Evolutionary conservation across 1,140 invertebrate genomes (phyloP), one percentile per base, ranked within the genome.

Genomic region (Drosophila triauraria): DNA sequence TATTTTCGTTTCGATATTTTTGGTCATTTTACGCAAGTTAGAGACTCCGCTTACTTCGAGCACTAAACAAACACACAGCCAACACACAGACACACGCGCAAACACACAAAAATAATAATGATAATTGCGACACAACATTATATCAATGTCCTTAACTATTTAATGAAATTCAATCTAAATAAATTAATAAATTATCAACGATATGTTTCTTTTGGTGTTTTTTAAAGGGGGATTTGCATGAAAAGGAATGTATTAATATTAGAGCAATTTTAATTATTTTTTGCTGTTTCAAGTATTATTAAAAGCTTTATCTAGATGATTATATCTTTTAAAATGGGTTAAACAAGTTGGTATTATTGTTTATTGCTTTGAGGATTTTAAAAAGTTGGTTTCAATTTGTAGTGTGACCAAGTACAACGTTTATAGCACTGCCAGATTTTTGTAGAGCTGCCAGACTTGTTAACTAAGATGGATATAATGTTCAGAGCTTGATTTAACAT

Each of bases 141-240:
- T 88, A 88, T 88, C 84, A 90, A 88, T 88, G 85, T 90, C 84
- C 85, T 88, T 84, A 88, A 88, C 84, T 88, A 88, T 81, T 88
- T 88, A 90, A 87, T 87, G 72, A 87, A 87, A 87, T 83, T 80
- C 78, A 86, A 87, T 82, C 83, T 87, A 87, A 87, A 87, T 84
- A 84, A 88, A 88, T 81, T 80, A 88, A 88, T 87, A 87, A 82
- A 81, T 82, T 82, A 78, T 78, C 74, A 78, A 68, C 8, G 23
- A 59, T 13, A 56, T 23, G 10, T 13, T 42, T 48, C 42, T 3
- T 13, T 17, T 30, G 7, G 12, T 42, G 13, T 17, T 30, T n/a
- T 25, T 17, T 3, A 2, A 23, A 0, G 9, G 1, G n/a, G 9
- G 10, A 9, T 20, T 13, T 10, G 7, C 23, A 12, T 15, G 15